Base-by-base conservation (phyloP, 37 sponge, comb jelly and placozoan genomes). In the Hexactinellida sp. region DNA sequence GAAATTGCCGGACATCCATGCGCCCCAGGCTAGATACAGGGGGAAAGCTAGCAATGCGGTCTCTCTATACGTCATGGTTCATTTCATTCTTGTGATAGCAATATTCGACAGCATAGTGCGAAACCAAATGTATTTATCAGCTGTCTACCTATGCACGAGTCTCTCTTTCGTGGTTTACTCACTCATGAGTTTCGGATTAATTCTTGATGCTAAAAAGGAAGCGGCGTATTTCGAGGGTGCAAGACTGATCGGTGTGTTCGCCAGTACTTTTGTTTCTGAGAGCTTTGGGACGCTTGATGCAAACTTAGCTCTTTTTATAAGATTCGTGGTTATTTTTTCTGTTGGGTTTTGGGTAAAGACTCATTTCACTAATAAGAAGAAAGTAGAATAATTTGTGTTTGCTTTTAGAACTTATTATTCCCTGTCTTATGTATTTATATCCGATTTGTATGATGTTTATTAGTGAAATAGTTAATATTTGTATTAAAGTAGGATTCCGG, bases 111-210 rank as follows among this genome's bases (percentile, higher is more conserved):
- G 83, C 39, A 38, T 92, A 34, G 86, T 38, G 0, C 28, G n/a
- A 30, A 55, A 51, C 35, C 54, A 87, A 37, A 85, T 37, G 82
- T 41, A 41, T 24, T 16, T 41, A 25, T 19, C 37, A 71, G 54
- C 55, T 71, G 1, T 63, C 34, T 63, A 23, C 13, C 30, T 84
- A 21, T 0, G 88, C 37, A 37, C 28, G 19, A 0, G 87, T 38
- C 71, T 89, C 25, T 0, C 63, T 0, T 94, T 85, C 54, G 54
- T 88, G 55, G 54, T 87, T 0, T 87, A 85, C 37, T 88, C 90
- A 7, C 82, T 94, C 32, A 91, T 90, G n/a, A 83, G 89, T 54
- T 85, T 94, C 83, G 94, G 94, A 63, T 84, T 93, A 38, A 88
- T 93, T 54, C 87, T 91, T 37, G 93, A 93, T 38, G 84, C 28